Base-by-base conservation (phyloP, 2,888 invertebrate genomes). In the Hipparchia semele region DNA sequence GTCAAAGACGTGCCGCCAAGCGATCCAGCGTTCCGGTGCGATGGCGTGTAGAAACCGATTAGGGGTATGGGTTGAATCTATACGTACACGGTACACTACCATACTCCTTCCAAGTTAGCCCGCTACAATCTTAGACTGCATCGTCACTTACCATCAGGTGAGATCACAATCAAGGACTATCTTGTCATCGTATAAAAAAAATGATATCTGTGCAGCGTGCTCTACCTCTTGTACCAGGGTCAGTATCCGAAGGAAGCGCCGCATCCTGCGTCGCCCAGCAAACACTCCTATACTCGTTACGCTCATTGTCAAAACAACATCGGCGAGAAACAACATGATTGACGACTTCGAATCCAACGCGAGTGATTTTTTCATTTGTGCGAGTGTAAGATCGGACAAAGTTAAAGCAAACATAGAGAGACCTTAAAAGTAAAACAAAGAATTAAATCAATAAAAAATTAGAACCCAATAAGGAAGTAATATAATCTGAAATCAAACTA, bases 261-360 rank as follows among this genome's bases (percentile, higher is more conserved):
- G 53, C 65, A 65, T 65, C 33, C 65, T 51, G 10, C 33, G 33
- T 33, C 2, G 51, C 33, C 65, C 65, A 7, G 6, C n/a, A 51
- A 33, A 65, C 23, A 65, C 53, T 12, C 51, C 65, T 33, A 65
- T 12, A 53, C 51, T 65, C 23, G 65, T 65, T 39, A 7, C 53
- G 12, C 33, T 65, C 53, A 65, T 33, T 12, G 65, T 65, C 53
- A 65, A 65, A 53, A 65, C 51, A 7, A 65, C 51, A 53, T 65
- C 65, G 65, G 33, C 12, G 12, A 33, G 12, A 33, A 65, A 65
- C 23, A 65, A 33, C 2, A 65, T 33, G 10, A 65, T 33, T 6
- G 65, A 65, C 12, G 65, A 33, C 65, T 33, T 65, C 6, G 65
- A 65, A 33, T 65, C 65, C 51, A 65, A 33, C 6, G 65, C 53